A percentile compares a stretch with the other conserved stretches of the same genome.
Evolutionary conservation across 2,888 invertebrate species (phyloP).

Genomic region (Eupithecia dodoneata): DNA sequence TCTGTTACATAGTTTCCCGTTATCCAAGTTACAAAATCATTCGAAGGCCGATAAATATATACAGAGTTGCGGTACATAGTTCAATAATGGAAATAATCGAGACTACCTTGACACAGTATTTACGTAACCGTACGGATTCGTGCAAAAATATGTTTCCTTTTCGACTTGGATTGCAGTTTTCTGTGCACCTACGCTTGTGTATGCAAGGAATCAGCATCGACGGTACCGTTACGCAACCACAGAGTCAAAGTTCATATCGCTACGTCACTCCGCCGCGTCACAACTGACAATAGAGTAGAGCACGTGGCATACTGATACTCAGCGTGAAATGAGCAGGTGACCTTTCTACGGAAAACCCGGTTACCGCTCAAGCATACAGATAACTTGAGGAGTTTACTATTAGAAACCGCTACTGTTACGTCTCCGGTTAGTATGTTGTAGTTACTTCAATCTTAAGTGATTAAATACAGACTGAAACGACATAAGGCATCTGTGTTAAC

Average conservation of each 20-base stretch:
- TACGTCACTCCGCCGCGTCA: constrained; percentile 35
- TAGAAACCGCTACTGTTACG: constrained; percentile 7
- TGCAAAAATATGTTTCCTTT: constrained; percentile 35
- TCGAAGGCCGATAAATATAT: constrained; percentile 60
- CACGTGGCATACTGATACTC: constrained; percentile 26
- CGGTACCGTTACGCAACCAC: constrained; percentile 36
- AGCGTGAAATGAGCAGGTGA: constrained; percentile 23
- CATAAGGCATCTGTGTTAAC: constrained; percentile 7
- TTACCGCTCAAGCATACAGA: constrained; percentile 22
- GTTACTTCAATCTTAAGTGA: constrained; percentile 30
- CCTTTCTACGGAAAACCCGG: constrained; percentile 28
- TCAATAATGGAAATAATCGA: constrained; percentile 51
- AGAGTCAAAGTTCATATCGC: constrained; percentile 39
- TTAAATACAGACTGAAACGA: constrained; percentile 32
- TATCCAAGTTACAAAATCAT: constrained; percentile 52
- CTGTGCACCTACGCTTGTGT: constrained; percentile 34
- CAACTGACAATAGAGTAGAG: constrained; percentile 41
- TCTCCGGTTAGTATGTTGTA: constrained; percentile 22
- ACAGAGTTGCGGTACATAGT: constrained; percentile 40
- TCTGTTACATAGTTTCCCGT: constrained; percentile 29
- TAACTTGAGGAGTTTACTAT: not conserved
- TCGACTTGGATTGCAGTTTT: constrained; percentile 25
- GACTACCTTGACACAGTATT: constrained; percentile 55
- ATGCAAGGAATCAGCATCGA: constrained; percentile 40
- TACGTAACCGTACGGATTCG: constrained; percentile 44